Percentiles rank a stretch among this genome's conserved stretches.
These are phyloP conservation scores for Ailurus styani DNA, from an alignment of 2,113 vertebrate species.

Conservation along the genomic window DNA sequence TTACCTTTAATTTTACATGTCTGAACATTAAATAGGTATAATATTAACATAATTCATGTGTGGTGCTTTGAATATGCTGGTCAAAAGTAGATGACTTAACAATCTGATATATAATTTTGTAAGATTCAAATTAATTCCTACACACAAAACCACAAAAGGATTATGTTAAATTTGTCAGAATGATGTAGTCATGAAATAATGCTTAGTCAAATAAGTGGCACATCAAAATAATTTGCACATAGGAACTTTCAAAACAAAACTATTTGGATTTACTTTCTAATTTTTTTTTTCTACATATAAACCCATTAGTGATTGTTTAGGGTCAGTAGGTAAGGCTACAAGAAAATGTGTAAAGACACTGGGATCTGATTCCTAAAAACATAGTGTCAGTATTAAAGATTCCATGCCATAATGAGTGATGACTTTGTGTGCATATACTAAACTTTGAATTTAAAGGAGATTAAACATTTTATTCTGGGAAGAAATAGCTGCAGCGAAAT, in stretches of 20 bases:
- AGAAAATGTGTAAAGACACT: neutral
- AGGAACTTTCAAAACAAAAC: constrained; percentile 32
- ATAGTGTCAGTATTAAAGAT: neutral
- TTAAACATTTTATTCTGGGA: constrained; percentile 41
- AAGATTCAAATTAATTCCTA: constrained; percentile 22
- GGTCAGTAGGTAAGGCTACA: neutral
- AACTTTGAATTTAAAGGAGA: constrained; percentile 44
- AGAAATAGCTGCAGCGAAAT: constrained; percentile 50
- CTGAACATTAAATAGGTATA: constrained; percentile 7
- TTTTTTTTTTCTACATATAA: constrained; percentile 20
- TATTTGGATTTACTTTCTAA: constrained; percentile 21
- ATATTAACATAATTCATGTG: constrained; percentile 47
- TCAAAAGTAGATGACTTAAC: constrained; percentile 18
- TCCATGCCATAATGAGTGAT: constrained; percentile 22
- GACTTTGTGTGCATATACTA: constrained; percentile 31
- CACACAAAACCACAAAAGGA: constrained; percentile 39
- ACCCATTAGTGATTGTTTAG: neutral
- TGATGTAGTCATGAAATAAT: constrained; percentile 33
- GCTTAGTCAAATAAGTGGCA: constrained; percentile 42
- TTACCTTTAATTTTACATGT: constrained; percentile 35
- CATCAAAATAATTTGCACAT: constrained; percentile 23
- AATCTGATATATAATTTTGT: constrained; percentile 17
- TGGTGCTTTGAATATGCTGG: constrained; percentile 19
- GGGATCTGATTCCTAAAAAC: constrained; percentile 21
- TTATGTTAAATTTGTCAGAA: constrained; percentile 56